phyloP scores from a whole-genome alignment of 2,888 invertebrate species.

The Scaptomyza reducta region DNA sequence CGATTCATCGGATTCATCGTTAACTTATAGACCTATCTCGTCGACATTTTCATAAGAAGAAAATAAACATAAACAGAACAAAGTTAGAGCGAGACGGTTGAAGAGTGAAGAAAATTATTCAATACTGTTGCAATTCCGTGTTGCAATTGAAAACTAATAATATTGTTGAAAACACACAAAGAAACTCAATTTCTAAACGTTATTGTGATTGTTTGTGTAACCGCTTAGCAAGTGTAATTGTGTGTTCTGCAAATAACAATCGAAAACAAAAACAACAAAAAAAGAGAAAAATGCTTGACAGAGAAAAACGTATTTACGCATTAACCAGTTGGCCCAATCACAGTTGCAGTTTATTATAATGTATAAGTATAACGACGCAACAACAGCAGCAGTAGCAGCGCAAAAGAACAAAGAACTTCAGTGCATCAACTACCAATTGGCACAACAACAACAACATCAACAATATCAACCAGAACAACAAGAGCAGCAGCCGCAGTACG shows the following conservation, averaged over 20 bases:
- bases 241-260: slow-evolving; percentile 45
- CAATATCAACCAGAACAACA: slow-evolving; percentile 29
- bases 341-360: slow-evolving; percentile 58
- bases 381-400: slow-evolving; percentile 43
- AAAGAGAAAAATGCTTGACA: slow-evolving; percentile 58
- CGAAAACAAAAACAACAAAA: slow-evolving; percentile 31
- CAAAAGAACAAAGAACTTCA: slow-evolving; percentile 62
- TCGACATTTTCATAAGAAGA: slow-evolving; percentile 53
- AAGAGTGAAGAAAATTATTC: slow-evolving; percentile 36
- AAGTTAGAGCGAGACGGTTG: slow-evolving; percentile 49
- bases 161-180: slow-evolving; percentile 11
- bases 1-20: slow-evolving; percentile 51
- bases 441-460: slow-evolving; percentile 31
- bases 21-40: slow-evolving; percentile 32
- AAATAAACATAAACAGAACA: slow-evolving; percentile 62
- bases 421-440: slow-evolving; percentile 50
- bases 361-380: slow-evolving; percentile 54
- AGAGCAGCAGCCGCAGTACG: slow-evolving; percentile 57
- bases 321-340: slow-evolving; percentile 52
- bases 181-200: slow-evolving; percentile 12
- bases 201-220: slow-evolving; percentile 28
- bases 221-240: slow-evolving; percentile 28
- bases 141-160: slow-evolving; percentile 24
- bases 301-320: slow-evolving; percentile 73
- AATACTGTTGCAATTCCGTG: slow-evolving; percentile 23